These are phyloP conservation scores for Pollenia labialis DNA, from an alignment of 2,888 invertebrate species.

Conservation along the genomic window DNA sequence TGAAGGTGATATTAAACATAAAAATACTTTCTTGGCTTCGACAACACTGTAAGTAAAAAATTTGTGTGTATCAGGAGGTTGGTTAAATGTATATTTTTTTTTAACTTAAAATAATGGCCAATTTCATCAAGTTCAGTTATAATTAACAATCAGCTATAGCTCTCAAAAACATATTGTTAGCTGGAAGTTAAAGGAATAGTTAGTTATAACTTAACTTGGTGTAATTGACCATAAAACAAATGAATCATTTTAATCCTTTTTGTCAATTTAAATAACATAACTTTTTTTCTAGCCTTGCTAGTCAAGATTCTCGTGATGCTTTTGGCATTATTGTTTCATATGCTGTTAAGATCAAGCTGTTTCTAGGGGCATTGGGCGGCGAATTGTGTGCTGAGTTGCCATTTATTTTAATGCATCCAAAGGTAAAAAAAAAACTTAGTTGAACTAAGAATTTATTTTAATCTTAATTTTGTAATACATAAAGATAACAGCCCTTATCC, in stretches of 20 bases:
- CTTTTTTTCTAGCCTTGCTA: slow-evolving; percentile 85
- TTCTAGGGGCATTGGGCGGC: slow-evolving; percentile 95
- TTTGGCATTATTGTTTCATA: slow-evolving; percentile 98
- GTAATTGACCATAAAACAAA: no score
- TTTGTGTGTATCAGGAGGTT: no score
- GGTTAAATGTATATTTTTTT: neutral
- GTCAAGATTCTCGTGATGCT: slow-evolving; percentile 94
- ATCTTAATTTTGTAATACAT: neutral
- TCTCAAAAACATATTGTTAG: no score
- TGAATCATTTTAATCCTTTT: neutral
- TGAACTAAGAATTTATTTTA: neutral
- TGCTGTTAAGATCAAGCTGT: slow-evolving; percentile 96
- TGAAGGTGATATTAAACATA: slow-evolving; percentile 94
- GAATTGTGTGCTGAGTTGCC: slow-evolving; percentile 96
- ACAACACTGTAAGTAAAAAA: slow-evolving; percentile 92
- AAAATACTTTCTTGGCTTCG: slow-evolving; percentile 94
- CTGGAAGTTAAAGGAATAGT: no score
- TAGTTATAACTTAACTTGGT: no score
- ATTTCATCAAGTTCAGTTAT: no score
- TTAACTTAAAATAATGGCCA: no score
- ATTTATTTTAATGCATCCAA: slow-evolving; percentile 96
- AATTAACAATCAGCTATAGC: no score
- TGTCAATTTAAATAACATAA: neutral
- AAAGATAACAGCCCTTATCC: neutral
- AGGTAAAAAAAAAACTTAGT: slow-evolving; percentile 85